These are phyloP conservation scores for Enteromius fasciolatus DNA, from an alignment of 2,797 vertebrate species.

Conservation along the genomic window DNA sequence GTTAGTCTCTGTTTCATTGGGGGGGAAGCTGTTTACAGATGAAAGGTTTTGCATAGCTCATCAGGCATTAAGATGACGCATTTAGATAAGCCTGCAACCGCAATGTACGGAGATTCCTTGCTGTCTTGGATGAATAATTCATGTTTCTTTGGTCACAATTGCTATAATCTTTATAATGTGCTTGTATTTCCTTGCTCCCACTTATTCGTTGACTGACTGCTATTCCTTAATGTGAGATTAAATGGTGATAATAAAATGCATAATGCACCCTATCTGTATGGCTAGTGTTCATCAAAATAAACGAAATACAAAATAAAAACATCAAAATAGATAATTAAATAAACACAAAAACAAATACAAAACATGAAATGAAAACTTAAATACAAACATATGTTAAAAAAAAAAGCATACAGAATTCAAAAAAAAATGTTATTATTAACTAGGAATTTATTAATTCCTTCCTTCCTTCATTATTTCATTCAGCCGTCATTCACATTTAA, in stretches of 20 bases:
- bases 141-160: background rate
- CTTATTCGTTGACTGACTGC: conserved; percentile 17
- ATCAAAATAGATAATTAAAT: background rate
- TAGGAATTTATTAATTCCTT: too few relatives aligned
- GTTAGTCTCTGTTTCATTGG: background rate
- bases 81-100: conserved; percentile 23
- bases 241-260: conserved; percentile 56
- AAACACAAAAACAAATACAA: background rate
- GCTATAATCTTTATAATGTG: conserved; percentile 3
- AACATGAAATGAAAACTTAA: background rate
- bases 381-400: background rate
- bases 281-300: background rate
- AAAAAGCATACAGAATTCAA: too few relatives aligned
- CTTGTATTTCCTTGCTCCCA: conserved; percentile 5
- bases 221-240: conserved; percentile 47
- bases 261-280: background rate
- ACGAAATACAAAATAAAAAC: background rate
- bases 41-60: conserved; percentile 40
- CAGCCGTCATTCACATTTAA: too few relatives aligned
- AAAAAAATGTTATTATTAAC: too few relatives aligned
- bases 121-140: conserved; percentile 6
- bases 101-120: background rate
- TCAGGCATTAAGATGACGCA: conserved; percentile 33
- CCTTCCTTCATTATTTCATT: too few relatives aligned
- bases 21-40: conserved; percentile 8